These are phyloP conservation scores for Zaprionus ghesquierei DNA, from an alignment of 1,140 invertebrate genomes.

Conservation along the genomic window DNA sequence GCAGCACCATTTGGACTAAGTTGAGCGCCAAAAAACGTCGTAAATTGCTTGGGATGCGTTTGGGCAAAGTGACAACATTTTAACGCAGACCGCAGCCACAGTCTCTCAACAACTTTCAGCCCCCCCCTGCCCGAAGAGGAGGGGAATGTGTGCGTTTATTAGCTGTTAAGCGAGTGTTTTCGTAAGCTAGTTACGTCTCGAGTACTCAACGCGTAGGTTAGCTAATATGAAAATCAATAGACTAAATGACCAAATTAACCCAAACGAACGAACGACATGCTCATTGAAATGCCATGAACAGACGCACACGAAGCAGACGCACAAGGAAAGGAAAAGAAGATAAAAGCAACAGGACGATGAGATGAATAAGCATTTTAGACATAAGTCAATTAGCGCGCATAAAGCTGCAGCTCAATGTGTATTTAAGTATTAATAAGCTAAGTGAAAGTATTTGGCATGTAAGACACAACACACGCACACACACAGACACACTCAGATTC, in stretches of 20 bases:
- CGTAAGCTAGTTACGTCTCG: slow-evolving; percentile 42
- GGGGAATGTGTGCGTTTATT: slow-evolving; percentile 78
- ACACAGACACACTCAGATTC: background rate
- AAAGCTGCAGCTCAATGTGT: slow-evolving; percentile 67
- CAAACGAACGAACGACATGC: slow-evolving; percentile 60
- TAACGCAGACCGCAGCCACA: slow-evolving; percentile 70
- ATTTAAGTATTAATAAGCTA: slow-evolving; percentile 75
- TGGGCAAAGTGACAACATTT: slow-evolving; percentile 87
- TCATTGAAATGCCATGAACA: slow-evolving; percentile 73
- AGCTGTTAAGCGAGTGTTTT: slow-evolving; percentile 72
- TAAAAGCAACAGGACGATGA: slow-evolving; percentile 10
- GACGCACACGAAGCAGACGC: background rate
- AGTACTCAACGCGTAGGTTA: slow-evolving; percentile 39
- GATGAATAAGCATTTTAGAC: slow-evolving; percentile 35
- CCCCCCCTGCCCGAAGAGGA: background rate
- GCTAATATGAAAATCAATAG: slow-evolving; percentile 69
- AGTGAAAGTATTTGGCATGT: slow-evolving; percentile 59
- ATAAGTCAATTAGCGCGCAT: slow-evolving; percentile 73
- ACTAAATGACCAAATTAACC: slow-evolving; percentile 76
- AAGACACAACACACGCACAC: slow-evolving; percentile 17
- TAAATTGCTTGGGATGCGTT: slow-evolving; percentile 85
- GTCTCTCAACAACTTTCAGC: background rate
- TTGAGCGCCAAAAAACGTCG: slow-evolving; percentile 87
- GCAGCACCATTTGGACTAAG: slow-evolving; percentile 85
- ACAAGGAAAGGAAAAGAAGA: slow-evolving; percentile 3